A percentile compares a stretch with the other conserved stretches of the same genome.
Conservation (phyloP, 2,888 invertebrate species). For the Oscheius sp. region DNA sequence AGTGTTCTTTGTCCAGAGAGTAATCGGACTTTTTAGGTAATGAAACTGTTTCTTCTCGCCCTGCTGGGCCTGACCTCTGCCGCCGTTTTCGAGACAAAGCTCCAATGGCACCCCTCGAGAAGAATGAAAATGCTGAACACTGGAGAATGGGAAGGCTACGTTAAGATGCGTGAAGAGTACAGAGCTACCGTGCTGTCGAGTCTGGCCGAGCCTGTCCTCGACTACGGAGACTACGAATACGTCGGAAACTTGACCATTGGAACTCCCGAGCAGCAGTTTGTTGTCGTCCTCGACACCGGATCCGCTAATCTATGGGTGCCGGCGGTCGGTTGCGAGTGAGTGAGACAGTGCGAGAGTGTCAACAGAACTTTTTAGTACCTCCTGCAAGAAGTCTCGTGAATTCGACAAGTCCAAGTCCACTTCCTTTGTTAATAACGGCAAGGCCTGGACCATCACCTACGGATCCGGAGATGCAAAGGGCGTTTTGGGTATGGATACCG, state of each 20-base stretch:
- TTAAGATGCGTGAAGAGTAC: constrained; percentile 44
- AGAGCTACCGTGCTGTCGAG: constrained; percentile 39
- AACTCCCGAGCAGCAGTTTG: constrained; percentile 52
- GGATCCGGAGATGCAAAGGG: constrained; percentile 91
- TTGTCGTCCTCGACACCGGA: constrained; percentile 62
- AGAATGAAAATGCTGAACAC: constrained; percentile 36
- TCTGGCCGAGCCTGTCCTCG: constrained; percentile 43
- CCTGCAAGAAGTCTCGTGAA: constrained; percentile 78
- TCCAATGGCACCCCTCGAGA: constrained; percentile 50
- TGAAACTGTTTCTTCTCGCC: constrained; percentile 43
- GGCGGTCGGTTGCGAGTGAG: constrained; percentile 42
- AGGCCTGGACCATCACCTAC: constrained; percentile 89
- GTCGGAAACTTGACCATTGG: constrained; percentile 73
- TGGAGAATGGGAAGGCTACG: constrained; percentile 48
- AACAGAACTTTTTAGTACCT: neutral
- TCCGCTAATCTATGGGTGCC: constrained; percentile 63
- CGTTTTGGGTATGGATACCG: constrained; percentile 88
- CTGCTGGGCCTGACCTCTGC: constrained; percentile 57
- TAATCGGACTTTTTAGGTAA: too few species aligned
- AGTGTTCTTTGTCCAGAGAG: too few species aligned
- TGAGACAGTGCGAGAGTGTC: too few species aligned
- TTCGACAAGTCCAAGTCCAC: constrained; percentile 88
- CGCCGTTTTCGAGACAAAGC: constrained; percentile 54
- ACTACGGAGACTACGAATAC: constrained; percentile 60
- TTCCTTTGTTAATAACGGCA: constrained; percentile 87